phyloP scores from a whole-genome alignment of 2,113 vertebrate species.

The Daphoenositta chrysoptera region DNA sequence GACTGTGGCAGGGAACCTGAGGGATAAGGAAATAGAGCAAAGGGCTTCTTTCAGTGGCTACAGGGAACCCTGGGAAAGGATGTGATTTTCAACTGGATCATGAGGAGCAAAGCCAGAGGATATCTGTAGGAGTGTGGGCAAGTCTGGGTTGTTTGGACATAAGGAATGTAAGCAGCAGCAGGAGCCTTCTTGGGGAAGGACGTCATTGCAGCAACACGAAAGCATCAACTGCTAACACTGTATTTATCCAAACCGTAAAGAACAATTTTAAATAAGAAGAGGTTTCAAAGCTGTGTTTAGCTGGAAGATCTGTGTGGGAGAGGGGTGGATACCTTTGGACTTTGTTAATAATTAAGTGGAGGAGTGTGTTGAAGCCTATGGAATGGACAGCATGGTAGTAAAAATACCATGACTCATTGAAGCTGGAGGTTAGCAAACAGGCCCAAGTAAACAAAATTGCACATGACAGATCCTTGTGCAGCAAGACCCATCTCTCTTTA shows the following conservation, averaged over 20 bases:
- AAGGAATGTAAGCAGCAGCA: background rate
- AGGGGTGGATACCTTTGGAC: conserved; percentile 58
- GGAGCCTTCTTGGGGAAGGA: background rate
- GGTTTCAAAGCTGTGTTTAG: conserved; percentile 28
- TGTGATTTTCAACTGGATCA: background rate
- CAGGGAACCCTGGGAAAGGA: background rate
- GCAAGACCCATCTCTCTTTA: background rate
- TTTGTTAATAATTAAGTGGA: conserved; percentile 57
- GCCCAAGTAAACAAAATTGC: conserved; percentile 33
- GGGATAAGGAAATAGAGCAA: background rate
- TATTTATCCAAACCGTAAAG: conserved; percentile 20
- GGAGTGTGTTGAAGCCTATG: conserved; percentile 32
- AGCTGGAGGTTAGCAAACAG: conserved; percentile 39
- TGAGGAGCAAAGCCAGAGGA: background rate
- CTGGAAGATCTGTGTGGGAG: conserved; percentile 54
- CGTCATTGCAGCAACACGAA: background rate
- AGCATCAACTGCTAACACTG: background rate
- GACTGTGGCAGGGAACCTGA: background rate
- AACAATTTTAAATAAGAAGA: conserved; percentile 27
- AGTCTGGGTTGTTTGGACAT: background rate
- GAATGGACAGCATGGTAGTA: conserved; percentile 43
- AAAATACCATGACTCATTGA: conserved; percentile 40
- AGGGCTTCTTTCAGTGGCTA: background rate
- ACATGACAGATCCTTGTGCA: background rate
- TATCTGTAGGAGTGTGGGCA: background rate